Percentiles rank a stretch among this genome's conserved stretches.
Evolutionary conservation across 2,113 vertebrate genomes (phyloP).

Genomic region (Cololabis saira): DNA sequence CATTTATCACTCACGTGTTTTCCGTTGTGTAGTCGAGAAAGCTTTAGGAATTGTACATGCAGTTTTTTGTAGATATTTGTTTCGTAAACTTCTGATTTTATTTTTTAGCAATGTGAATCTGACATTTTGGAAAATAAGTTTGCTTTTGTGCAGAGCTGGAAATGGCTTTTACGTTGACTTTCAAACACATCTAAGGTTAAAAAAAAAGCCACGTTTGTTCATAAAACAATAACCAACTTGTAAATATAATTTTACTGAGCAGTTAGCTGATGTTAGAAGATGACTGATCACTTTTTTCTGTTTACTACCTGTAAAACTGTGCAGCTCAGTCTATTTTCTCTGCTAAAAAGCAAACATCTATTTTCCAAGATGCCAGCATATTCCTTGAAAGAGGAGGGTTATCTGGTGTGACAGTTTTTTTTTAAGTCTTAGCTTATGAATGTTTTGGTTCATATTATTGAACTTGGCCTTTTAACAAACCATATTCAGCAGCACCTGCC

Average conservation of each 20-base stretch:
- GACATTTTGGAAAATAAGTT: conserved; percentile 16
- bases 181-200: too few relatives aligned
- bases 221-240: too few relatives aligned
- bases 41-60: conserved; percentile 29
- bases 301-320: too few relatives aligned
- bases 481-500: background rate
- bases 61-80: conserved; percentile 14
- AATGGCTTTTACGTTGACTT: background rate
- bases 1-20: conserved; percentile 61
- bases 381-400: background rate
- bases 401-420: background rate
- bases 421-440: conserved; percentile 14
- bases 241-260: too few relatives aligned
- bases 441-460: conserved; percentile 15
- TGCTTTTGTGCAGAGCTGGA: background rate
- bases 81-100: conserved; percentile 11
- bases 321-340: too few relatives aligned
- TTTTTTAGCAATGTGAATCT: conserved; percentile 53
- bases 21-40: conserved; percentile 32
- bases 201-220: too few relatives aligned
- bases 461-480: background rate
- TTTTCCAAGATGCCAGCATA: conserved; percentile 2
- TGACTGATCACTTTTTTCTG: too few relatives aligned
- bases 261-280: too few relatives aligned
- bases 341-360: too few relatives aligned